Conservation (phyloP, 1,140 invertebrate species). For the Pseudachorutes palmiensis region DNA sequence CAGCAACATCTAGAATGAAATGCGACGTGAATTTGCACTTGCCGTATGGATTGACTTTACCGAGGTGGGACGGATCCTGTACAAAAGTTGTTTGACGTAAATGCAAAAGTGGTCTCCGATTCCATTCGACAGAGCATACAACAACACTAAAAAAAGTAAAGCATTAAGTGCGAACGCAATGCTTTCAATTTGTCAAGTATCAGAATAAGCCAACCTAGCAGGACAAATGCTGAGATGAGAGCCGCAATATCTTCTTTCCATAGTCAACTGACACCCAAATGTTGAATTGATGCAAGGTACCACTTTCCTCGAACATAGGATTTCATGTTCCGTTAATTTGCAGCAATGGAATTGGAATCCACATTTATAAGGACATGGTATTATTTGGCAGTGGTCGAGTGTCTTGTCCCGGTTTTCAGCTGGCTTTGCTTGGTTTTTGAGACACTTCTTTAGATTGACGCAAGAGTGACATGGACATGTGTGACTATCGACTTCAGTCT, state of each 20-base stretch:
- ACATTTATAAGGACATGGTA: conserved; percentile 26
- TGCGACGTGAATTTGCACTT: conserved; percentile 1
- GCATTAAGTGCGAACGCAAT: background rate
- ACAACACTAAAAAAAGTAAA: conserved; percentile 27
- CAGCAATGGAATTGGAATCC: conserved; percentile 26
- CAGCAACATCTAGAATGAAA: conserved; percentile 24
- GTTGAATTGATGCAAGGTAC: conserved; percentile 34
- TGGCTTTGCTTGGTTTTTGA: background rate
- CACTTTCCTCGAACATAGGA: conserved; percentile 24
- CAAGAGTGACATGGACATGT: background rate
- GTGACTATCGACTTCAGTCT: background rate
- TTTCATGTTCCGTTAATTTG: conserved; percentile 30
- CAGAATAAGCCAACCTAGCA: conserved; percentile 23
- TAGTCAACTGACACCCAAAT: conserved; percentile 25
- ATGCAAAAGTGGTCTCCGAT: conserved; percentile 26
- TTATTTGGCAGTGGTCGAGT: conserved; percentile 32
- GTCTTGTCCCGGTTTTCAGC: too few relatives aligned
- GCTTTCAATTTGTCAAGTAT: background rate
- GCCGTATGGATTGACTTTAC: background rate
- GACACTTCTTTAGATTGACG: background rate
- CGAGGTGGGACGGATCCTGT: conserved; percentile 23
- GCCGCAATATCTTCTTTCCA: conserved; percentile 19
- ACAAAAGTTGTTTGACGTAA: conserved; percentile 11
- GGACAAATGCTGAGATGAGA: conserved; percentile 31
- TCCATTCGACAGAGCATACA: conserved; percentile 36